Evolutionary conservation across 2,888 invertebrate genomes (phyloP), one percentile per base, ranked within the genome.

Genomic region (Cerastis rubricosa): DNA sequence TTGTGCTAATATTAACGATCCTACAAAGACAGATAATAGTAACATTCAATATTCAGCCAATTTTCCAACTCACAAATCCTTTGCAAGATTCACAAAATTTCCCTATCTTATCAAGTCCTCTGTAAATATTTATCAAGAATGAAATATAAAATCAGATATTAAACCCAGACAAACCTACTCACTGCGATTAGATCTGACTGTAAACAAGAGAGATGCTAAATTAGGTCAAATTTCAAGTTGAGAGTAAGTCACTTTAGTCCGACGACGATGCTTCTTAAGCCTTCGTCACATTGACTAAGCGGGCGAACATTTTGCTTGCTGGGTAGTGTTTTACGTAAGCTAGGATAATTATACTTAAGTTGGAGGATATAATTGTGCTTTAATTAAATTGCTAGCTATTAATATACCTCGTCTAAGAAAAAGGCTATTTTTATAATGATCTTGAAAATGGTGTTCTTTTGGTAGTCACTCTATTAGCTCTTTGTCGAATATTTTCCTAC

Each of bases 161-260:
- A 70, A 79, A 75, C 78, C 74, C 59, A 68, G 74, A 66, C 70
- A 35, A 72, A 72, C 14, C 68, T 66, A 69, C 72, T 76, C 12
- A 70, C 51, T 57, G 65, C 51, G 83, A 79, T 87, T 61, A 80
- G 74, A 81, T 75, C 73, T 76, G 54, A 70, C 49, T 66, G 76
- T 85, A 85, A 89, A 87, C 81, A 81, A 83, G 83, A 75, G 77
- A 81, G 81, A 80, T 72, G 71, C 63, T 70, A 85, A 91, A 90
- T 90, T 90, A 85, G 91, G 90, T 90, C 89, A 88, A 86, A 84
- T 85, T 88, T 84, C 78, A 87, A 88, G 86, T 80, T 80, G 76
- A 84, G 85, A 85, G 81, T 83, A 80, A 88, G 84, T 85, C 88
- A 85, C 84, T 89, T 84, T 83, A 71, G 69, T 81, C 78, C 59